Conservation (phyloP, 2,113 vertebrate genomes). For the Triplophysa siluroides region DNA sequence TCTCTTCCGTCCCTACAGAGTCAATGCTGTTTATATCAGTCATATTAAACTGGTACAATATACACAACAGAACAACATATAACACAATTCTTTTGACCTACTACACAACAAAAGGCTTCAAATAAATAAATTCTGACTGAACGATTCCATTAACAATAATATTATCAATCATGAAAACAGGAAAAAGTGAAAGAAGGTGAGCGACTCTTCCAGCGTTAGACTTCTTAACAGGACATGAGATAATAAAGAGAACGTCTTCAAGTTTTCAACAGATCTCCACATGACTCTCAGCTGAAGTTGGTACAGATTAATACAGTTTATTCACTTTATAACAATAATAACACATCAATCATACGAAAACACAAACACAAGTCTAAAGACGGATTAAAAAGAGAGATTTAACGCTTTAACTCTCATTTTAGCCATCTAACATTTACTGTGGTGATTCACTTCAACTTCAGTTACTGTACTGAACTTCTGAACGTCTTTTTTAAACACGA, state of each 20-base stretch:
- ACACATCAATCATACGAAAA: background rate
- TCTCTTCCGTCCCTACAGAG: background rate
- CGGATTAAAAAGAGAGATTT: too few species aligned
- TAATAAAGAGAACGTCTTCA: background rate
- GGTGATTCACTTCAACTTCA: background rate
- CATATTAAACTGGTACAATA: too few species aligned
- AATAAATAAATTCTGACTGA: too few species aligned
- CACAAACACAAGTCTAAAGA: background rate
- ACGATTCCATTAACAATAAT: too few species aligned
- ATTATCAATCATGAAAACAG: too few species aligned
- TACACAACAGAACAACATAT: too few species aligned
- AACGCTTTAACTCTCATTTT: too few species aligned
- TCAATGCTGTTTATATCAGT: too few species aligned
- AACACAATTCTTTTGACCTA: too few species aligned
- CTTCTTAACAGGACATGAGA: background rate
- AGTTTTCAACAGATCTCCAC: background rate
- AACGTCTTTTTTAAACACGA: conserved; percentile 27
- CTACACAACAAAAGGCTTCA: too few species aligned
- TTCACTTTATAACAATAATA: background rate
- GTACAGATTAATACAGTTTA: background rate
- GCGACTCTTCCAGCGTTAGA: background rate
- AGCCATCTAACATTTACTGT: too few species aligned
- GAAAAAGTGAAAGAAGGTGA: background rate
- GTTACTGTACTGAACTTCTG: conserved; percentile 7
- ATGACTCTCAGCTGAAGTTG: background rate